phyloP scores from a whole-genome alignment of 2,113 vertebrate species.

The Leuciscus idus region DNA sequence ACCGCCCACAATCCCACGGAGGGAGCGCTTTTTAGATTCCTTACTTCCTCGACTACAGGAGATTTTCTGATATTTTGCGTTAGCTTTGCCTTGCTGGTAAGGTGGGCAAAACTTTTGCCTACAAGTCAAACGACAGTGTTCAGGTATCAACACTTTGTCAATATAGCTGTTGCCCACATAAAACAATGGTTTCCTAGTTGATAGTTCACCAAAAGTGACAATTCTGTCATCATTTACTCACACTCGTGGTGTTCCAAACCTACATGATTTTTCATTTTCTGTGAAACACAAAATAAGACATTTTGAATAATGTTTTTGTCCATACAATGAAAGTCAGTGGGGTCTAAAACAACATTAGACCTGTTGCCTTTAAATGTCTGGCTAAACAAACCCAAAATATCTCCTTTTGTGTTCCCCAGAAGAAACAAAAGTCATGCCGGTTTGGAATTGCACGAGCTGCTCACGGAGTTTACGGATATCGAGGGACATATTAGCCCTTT shows the following conservation, averaged over 20 bases:
- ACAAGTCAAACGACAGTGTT: slow-evolving; percentile 38
- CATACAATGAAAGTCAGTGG: not conserved
- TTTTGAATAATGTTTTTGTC: not conserved
- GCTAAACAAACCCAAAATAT: too few relatives aligned
- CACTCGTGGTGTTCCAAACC: not conserved
- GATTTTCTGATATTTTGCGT: slow-evolving; percentile 61
- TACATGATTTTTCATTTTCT: not conserved
- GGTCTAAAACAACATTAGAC: not conserved
- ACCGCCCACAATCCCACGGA: slow-evolving; percentile 54
- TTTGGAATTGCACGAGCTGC: not conserved
- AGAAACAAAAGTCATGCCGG: not conserved
- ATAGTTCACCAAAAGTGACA: not conserved
- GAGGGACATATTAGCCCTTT: not conserved
- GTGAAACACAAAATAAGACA: not conserved
- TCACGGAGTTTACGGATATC: not conserved
- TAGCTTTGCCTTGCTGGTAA: slow-evolving; percentile 58
- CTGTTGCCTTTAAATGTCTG: not conserved
- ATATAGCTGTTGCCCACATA: not conserved
- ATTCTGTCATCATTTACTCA: not conserved
- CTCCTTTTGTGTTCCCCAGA: not conserved
- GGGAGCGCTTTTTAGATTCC: slow-evolving; percentile 60
- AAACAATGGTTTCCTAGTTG: not conserved
- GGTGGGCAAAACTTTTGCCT: slow-evolving; percentile 49
- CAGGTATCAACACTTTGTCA: not conserved
- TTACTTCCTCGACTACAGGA: slow-evolving; percentile 61